Evolutionary conservation across 2,113 vertebrate species (phyloP).

Genomic region (Fregetta grallaria): DNA sequence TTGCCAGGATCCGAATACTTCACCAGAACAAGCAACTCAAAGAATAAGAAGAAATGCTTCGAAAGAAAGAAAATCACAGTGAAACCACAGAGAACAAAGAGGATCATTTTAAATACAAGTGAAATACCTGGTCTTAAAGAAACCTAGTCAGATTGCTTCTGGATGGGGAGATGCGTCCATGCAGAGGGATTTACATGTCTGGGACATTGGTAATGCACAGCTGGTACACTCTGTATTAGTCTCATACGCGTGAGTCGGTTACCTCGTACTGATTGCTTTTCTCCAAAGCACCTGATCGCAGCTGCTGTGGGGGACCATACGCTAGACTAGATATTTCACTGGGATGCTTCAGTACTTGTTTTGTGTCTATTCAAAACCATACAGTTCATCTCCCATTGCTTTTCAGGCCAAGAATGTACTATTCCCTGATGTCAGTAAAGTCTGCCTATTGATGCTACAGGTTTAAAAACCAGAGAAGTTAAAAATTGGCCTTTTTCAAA

Average conservation of each 20-base stretch:
- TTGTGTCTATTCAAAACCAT: background rate
- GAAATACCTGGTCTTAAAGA: background rate
- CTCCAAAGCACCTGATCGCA: background rate
- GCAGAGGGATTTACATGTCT: background rate
- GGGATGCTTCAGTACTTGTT: background rate
- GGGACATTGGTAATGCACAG: background rate
- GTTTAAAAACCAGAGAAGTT: constrained; percentile 4
- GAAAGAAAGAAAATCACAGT: background rate
- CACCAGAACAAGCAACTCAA: background rate
- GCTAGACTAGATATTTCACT: background rate
- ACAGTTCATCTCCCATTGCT: background rate
- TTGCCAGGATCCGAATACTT: background rate
- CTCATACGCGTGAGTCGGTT: accelerated
- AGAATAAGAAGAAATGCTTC: background rate
- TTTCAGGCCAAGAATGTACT: background rate
- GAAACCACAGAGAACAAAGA: background rate
- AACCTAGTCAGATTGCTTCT: background rate
- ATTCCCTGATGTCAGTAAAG: background rate
- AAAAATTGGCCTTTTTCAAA: background rate
- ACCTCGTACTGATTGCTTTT: background rate
- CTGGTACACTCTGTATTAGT: background rate
- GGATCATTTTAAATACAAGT: background rate
- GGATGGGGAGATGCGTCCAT: background rate
- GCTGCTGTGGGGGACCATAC: background rate
- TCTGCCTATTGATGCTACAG: background rate